Percentiles rank a stretch among this genome's conserved stretches.
Evolutionary conservation across 35 echinoderm and acorn worm genomes (phyloP).

Genomic region (Apostichopus parvimensis): DNA sequence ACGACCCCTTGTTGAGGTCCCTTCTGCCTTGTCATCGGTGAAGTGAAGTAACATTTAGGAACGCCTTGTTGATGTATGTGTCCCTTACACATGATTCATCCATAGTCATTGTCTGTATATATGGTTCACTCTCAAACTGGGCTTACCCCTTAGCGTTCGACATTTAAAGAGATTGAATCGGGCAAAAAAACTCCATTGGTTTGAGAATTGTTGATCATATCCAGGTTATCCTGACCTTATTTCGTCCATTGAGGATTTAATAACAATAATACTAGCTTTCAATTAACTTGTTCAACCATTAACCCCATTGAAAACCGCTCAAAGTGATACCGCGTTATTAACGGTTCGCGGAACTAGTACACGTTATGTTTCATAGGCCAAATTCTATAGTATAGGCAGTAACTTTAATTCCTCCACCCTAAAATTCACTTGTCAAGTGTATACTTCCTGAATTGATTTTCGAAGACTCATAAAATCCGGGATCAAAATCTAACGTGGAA

Average conservation of each 20-base stretch:
- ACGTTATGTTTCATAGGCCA: not conserved
- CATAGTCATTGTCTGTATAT: not conserved
- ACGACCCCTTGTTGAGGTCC: too few species aligned
- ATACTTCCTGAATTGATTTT: slow-evolving; percentile 57
- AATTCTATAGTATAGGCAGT: not conserved
- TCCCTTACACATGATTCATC: not conserved
- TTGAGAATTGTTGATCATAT: too few species aligned
- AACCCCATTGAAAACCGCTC: not conserved
- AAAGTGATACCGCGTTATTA: not conserved
- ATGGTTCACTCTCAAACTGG: not conserved
- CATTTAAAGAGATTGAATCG: not conserved
- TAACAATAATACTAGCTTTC: not conserved
- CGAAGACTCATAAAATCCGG: slow-evolving; percentile 56
- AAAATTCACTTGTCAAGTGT: slow-evolving; percentile 54
- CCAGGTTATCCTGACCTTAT: not conserved
- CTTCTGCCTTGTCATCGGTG: not conserved
- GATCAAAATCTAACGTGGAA: slow-evolving; percentile 47
- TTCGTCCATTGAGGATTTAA: not conserved
- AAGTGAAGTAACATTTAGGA: not conserved
- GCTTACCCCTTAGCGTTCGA: not conserved
- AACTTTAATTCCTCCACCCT: not conserved
- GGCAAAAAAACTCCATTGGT: too few species aligned
- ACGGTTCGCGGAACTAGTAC: not conserved
- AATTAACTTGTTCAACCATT: not conserved
- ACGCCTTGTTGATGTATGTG: not conserved